These are phyloP conservation scores for Melanerpes aurifrons DNA, from an alignment of 2,113 vertebrate genomes.

Conservation along the genomic window DNA sequence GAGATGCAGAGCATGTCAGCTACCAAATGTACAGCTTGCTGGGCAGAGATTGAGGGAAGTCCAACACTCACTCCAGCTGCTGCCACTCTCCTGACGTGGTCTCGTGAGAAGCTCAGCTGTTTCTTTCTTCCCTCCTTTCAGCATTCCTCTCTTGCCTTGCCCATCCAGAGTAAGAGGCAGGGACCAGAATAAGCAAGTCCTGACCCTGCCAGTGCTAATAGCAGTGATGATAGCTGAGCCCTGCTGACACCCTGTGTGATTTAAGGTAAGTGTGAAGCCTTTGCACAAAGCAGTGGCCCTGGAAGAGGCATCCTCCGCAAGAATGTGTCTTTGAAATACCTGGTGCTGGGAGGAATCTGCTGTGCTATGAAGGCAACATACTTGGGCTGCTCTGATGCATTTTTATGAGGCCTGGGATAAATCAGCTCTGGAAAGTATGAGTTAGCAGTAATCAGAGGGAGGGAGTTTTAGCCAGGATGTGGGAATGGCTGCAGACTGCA, in stretches of 20 bases:
- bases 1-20: not conserved
- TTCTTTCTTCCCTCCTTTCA: not conserved
- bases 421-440: conserved; percentile 67
- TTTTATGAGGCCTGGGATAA: conserved; percentile 59
- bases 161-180: not conserved
- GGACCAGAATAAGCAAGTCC: not conserved
- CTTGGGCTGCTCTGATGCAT: conserved; percentile 31
- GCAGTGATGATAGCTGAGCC: not conserved
- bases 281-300: not conserved
- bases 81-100: not conserved
- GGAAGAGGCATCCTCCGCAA: not conserved
- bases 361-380: conserved; percentile 31
- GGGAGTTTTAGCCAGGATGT: conserved; percentile 52
- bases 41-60: not conserved
- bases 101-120: not conserved
- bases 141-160: not conserved
- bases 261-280: not conserved
- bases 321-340: conserved; percentile 24
- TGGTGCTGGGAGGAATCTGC: conserved; percentile 41
- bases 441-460: conserved; percentile 54
- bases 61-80: not conserved
- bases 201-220: not conserved
- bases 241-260: not conserved
- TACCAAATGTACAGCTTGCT: not conserved
- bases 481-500: not conserved